Conservation (phyloP, 2,888 invertebrate species). For the Torymus texanus region DNA sequence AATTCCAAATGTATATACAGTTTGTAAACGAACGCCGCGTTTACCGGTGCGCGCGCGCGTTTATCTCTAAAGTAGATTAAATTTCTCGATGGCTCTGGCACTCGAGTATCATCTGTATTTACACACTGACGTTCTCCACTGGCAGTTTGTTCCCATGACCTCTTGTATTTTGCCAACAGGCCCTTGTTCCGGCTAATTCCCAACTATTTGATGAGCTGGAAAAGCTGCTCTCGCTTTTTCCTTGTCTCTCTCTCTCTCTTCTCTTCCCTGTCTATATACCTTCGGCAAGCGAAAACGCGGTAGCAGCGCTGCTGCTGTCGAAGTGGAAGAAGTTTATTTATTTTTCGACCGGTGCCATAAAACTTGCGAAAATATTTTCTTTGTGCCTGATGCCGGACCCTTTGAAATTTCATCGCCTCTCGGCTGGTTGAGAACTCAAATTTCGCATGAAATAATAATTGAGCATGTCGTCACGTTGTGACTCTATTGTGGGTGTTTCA, state of each 20-base stretch:
- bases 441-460: constrained; percentile 18
- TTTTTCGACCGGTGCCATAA: constrained; percentile 50
- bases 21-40: background rate
- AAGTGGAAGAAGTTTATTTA: constrained; percentile 58
- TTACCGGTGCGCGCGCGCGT: background rate
- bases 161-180: constrained; percentile 61
- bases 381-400: background rate
- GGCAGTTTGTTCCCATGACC: constrained; percentile 55
- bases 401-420: constrained; percentile 43
- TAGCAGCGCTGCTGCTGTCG: constrained; percentile 40
- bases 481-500: no score
- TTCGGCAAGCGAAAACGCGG: constrained; percentile 35
- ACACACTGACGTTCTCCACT: constrained; percentile 51
- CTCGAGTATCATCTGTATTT: constrained; percentile 60
- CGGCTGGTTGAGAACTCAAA: background rate
- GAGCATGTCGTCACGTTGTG: background rate
- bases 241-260: background rate
- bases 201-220: constrained; percentile 62
- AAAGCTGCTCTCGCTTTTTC: constrained; percentile 50
- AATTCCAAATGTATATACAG: no score
- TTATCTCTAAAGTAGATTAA: constrained; percentile 47
- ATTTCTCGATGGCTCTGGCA: constrained; percentile 25
- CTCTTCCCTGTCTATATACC: no score
- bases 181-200: constrained; percentile 68
- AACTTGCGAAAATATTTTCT: constrained; percentile 57